phyloP scores from a whole-genome alignment of 2,113 vertebrate genomes.

The Todiramphus saurophagus region DNA sequence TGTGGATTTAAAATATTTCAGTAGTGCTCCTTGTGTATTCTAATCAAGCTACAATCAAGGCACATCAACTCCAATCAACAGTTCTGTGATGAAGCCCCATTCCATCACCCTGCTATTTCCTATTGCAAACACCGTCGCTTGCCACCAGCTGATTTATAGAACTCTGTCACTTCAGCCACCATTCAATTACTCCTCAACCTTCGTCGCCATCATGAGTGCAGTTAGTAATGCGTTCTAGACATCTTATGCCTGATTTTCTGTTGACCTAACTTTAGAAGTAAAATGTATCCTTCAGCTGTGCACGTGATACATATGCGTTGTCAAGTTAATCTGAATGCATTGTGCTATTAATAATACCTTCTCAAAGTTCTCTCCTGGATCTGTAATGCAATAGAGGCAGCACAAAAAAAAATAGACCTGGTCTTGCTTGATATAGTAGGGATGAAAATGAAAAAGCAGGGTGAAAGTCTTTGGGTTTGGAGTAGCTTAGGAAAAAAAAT shows the following conservation, averaged over 20 bases:
- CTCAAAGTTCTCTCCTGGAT: background rate
- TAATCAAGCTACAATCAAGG: constrained; percentile 45
- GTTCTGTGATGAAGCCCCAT: background rate
- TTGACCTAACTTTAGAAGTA: background rate
- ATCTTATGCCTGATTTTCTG: background rate
- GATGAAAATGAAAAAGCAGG: background rate
- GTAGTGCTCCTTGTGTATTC: background rate
- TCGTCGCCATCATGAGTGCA: background rate
- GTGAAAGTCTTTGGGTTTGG: background rate
- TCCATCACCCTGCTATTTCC: background rate
- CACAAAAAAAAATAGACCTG: background rate
- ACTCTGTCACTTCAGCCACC: background rate
- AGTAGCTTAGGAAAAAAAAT: background rate
- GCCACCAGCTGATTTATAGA: background rate
- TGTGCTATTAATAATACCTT: background rate
- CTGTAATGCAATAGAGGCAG: background rate
- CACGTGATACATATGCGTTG: background rate
- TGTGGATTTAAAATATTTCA: background rate
- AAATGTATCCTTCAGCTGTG: background rate
- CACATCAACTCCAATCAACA: background rate
- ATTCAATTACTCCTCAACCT: background rate
- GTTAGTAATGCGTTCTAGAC: background rate
- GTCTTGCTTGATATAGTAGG: background rate
- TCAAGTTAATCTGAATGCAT: background rate
- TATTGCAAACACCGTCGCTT: background rate